Base-by-base conservation (phyloP, 2,797 vertebrate genomes). In the Gila robusta region DNA sequence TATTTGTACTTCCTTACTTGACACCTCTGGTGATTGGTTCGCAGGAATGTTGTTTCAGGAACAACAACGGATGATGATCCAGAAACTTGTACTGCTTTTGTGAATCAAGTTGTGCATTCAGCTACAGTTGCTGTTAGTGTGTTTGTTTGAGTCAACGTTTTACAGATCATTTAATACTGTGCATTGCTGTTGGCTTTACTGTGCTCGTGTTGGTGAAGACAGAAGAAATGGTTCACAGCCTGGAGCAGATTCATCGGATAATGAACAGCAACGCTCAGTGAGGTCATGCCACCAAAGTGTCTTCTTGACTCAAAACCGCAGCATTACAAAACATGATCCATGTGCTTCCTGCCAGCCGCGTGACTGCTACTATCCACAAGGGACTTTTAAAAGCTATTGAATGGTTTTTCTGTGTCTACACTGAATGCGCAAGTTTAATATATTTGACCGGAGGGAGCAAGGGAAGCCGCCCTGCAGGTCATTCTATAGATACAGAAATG, bases 371-470 rank as follows among this genome's bases (percentile, higher is more conserved):
- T 81, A 74, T 74, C 59, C 84, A 67, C 78, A 37, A 54, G 84
- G 67, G 84, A 86, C 78, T 74, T 86, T 86, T 86, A 86, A 86
- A 86, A 86, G 84, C 78, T 74, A 86, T 81, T 81, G 70, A 86
- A 86, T 86, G 84, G 23, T 85, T 66, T 66, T 86, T 72, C 77
- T 64, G 67, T 80, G 78, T 86, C 84, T 81, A 81, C 78, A 81
- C 11, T 73, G 84, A 86, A 86, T 81, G 78, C 21, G 35, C 44
- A 21, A 67, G 23, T 81, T 81, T 86, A 74, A 81, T 83, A 71
- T 79, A 82, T 83, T 79, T 87, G 81, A 87, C 81, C 83, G 28
- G 28, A 81, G 82, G 44, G 70, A 86, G 84, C 41, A 71, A 73
- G 67, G 2, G 21, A 26, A 37, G 26, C 41, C 21, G 12, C 26